A percentile compares a stretch with the other conserved stretches of the same genome.
Conservation (phyloP, 2,113 vertebrate genomes). For the Uria lomvia region DNA sequence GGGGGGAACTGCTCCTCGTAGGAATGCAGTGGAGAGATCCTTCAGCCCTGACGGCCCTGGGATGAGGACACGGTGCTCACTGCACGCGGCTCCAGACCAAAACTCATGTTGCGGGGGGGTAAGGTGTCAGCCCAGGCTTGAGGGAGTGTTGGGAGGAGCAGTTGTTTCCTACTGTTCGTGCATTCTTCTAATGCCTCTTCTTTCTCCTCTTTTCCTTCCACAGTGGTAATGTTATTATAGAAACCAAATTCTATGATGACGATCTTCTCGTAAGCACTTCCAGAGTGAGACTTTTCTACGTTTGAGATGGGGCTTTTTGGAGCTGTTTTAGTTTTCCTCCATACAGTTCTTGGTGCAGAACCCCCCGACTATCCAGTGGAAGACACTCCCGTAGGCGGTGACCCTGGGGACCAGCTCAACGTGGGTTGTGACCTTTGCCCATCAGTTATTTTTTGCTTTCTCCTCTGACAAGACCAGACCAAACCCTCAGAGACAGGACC, state of each 20-base stretch:
- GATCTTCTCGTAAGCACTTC: slow-evolving; percentile 99
- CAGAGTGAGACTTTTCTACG: slow-evolving; percentile 96
- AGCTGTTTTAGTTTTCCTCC: slow-evolving; percentile 68
- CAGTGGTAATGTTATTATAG: slow-evolving; percentile 98
- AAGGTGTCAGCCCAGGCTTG: not conserved
- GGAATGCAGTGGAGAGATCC: not conserved
- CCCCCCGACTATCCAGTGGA: slow-evolving; percentile 58
- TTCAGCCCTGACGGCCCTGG: not conserved
- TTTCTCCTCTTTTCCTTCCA: slow-evolving; percentile 26
- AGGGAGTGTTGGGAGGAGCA: not conserved
- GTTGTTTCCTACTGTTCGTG: rapidly evolving
- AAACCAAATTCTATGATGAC: slow-evolving; percentile 98
- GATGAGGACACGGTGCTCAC: not conserved
- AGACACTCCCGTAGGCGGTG: slow-evolving; percentile 58
- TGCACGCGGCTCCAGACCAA: not conserved
- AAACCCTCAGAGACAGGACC: slow-evolving; percentile 26
- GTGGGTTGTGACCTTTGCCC: slow-evolving; percentile 57
- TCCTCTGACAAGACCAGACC: slow-evolving; percentile 53
- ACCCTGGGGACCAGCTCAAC: slow-evolving; percentile 68
- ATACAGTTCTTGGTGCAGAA: slow-evolving; percentile 63
- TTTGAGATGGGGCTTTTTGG: slow-evolving; percentile 80
- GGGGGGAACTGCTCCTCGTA: not conserved
- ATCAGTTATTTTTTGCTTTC: slow-evolving; percentile 48
- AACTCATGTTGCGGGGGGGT: rapidly evolving
- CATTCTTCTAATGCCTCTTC: not conserved